A percentile compares a stretch with the other conserved stretches of the same genome.
Evolutionary conservation across 2,888 invertebrate species (phyloP).

Genomic region (Lepidocyrtoides sp.): DNA sequence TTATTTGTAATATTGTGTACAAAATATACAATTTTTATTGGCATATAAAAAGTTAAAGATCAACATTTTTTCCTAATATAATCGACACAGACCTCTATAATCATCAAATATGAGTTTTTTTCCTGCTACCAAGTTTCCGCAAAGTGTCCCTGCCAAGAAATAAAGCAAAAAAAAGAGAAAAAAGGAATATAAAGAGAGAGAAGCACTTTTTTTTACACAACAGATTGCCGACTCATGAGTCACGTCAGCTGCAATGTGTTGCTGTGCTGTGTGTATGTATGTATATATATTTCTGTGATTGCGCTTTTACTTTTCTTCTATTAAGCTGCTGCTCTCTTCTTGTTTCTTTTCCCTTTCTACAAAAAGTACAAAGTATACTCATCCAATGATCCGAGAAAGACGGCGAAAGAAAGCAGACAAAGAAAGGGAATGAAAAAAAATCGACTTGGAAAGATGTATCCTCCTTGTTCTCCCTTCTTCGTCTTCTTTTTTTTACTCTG

Average conservation of each 20-base stretch:
- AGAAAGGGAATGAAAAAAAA: slow-evolving; percentile 21
- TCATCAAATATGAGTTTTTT: slow-evolving; percentile 71
- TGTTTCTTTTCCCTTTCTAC: neutral
- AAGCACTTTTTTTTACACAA: slow-evolving; percentile 65
- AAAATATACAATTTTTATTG: slow-evolving; percentile 26
- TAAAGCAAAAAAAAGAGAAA: no score
- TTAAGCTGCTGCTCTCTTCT: no score
- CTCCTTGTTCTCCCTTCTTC: slow-evolving; percentile 28
- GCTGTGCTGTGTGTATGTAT: slow-evolving; percentile 4
- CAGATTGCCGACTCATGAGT: slow-evolving; percentile 76
- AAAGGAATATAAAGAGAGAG: slow-evolving; percentile 35
- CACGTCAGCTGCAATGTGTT: slow-evolving; percentile 74
- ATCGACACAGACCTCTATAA: slow-evolving; percentile 63
- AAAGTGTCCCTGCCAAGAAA: slow-evolving; percentile 70
- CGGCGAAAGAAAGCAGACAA: no score
- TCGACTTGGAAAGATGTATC: slow-evolving; percentile 58
- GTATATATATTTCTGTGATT: no score
- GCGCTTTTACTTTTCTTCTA: no score
- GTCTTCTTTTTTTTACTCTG: neutral
- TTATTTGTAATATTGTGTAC: slow-evolving; percentile 15
- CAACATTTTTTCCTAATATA: slow-evolving; percentile 61
- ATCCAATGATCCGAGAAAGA: slow-evolving; percentile 52
- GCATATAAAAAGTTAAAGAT: slow-evolving; percentile 51
- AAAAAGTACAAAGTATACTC: neutral
- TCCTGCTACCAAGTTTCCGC: slow-evolving; percentile 59